Percentiles rank a stretch among this genome's conserved stretches.
Conservation (phyloP, 2,888 invertebrate species). For the Rutpela maculata region DNA sequence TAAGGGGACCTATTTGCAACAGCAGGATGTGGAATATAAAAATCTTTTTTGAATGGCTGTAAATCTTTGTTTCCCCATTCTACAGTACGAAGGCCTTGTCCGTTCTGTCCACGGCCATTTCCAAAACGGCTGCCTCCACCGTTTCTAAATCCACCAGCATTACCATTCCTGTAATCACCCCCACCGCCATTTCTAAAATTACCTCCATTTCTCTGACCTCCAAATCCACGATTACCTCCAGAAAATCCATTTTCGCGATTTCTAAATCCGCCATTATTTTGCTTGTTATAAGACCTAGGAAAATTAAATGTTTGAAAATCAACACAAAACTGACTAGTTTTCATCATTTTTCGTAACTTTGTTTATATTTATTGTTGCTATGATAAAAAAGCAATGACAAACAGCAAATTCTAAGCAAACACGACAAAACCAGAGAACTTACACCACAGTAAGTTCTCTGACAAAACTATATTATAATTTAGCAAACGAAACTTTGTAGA, state of each 20-base stretch:
- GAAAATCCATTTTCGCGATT: slow-evolving; percentile 62
- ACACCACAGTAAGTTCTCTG: neutral
- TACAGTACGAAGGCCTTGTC: slow-evolving; percentile 78
- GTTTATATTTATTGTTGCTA: neutral
- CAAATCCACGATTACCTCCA: slow-evolving; percentile 29
- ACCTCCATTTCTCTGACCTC: slow-evolving; percentile 70
- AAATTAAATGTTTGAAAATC: neutral
- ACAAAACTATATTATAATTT: no score
- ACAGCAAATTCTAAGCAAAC: neutral
- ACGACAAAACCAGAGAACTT: no score
- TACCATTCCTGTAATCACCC: slow-evolving; percentile 64
- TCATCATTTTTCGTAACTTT: neutral
- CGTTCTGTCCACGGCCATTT: slow-evolving; percentile 66
- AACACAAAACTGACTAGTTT: neutral
- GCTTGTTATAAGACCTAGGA: slow-evolving; percentile 41
- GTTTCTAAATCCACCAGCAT: slow-evolving; percentile 53
- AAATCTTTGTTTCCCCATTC: slow-evolving; percentile 86
- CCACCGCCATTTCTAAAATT: slow-evolving; percentile 64
- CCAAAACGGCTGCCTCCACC: slow-evolving; percentile 38
- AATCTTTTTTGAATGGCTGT: slow-evolving; percentile 90
- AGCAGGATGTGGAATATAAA: slow-evolving; percentile 85
- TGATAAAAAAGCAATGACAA: neutral
- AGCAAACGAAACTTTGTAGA: no score
- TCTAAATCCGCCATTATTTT: slow-evolving; percentile 58
- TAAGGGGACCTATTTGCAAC: slow-evolving; percentile 81